Conservation (phyloP, 2,888 invertebrate species). For the Heliothis peltigera region DNA sequence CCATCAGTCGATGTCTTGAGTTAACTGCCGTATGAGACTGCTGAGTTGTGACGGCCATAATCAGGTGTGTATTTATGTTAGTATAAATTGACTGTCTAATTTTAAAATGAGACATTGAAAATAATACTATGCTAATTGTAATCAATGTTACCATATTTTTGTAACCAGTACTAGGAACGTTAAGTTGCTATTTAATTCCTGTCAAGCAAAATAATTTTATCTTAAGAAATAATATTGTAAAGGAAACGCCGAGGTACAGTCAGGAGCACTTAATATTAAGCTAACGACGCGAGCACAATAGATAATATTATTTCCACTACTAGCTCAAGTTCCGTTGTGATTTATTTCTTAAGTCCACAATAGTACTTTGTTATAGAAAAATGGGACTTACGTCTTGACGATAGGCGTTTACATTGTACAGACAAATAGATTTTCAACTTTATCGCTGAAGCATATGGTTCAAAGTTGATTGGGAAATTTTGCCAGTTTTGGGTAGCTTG, state of each 20-base stretch:
- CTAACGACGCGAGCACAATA: slow-evolving; percentile 51
- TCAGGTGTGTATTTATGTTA: no score
- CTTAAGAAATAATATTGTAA: slow-evolving; percentile 16
- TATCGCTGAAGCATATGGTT: no score
- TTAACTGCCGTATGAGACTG: no score
- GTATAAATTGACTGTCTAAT: no score
- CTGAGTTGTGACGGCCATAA: no score
- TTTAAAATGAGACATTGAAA: no score
- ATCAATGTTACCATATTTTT: background rate
- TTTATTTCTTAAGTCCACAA: slow-evolving; percentile 58
- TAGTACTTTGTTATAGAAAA: slow-evolving; percentile 57
- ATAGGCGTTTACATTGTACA: slow-evolving; percentile 14
- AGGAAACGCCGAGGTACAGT: slow-evolving; percentile 18
- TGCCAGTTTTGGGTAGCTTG: no score
- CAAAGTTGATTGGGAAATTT: no score
- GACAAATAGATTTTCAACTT: no score
- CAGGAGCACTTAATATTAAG: slow-evolving; percentile 47
- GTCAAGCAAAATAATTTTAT: slow-evolving; percentile 12
- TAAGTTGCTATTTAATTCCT: slow-evolving; percentile 1
- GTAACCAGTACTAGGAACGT: background rate
- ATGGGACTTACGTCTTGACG: slow-evolving; percentile 35
- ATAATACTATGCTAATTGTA: no score
- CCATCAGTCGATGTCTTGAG: no score
- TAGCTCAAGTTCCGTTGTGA: slow-evolving; percentile 46
- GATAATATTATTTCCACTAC: slow-evolving; percentile 56